phyloP scores from a whole-genome alignment of 1,140 invertebrate genomes.

The Scaptomyza hsui region DNA sequence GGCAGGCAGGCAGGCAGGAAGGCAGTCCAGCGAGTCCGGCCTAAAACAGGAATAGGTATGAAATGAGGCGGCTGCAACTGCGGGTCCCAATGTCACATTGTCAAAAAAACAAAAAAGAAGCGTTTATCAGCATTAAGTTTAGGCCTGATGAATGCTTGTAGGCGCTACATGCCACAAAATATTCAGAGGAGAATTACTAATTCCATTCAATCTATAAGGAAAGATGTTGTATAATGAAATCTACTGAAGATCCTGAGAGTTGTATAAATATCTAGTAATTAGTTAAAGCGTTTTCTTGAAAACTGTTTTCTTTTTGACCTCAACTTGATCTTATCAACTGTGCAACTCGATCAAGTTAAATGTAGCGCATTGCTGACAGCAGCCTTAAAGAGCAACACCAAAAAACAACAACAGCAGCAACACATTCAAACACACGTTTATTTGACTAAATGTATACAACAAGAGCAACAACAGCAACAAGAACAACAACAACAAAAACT shows the following conservation, averaged over 20 bases:
- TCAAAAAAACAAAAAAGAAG: background rate
- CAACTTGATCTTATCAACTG: conserved; percentile 7
- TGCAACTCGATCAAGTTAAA: conserved; percentile 12
- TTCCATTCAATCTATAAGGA: no score
- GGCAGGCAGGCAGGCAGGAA: background rate
- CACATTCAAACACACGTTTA: conserved; percentile 39
- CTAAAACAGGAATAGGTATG: background rate
- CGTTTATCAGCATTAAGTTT: no score
- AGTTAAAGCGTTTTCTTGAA: no score
- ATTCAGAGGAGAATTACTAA: no score
- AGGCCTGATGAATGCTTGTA: background rate
- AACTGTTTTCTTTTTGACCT: background rate
- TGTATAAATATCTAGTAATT: no score
- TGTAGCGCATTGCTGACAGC: background rate
- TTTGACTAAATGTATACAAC: conserved; percentile 54
- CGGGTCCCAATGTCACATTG: conserved; percentile 23
- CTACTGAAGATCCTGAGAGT: no score
- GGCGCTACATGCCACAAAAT: background rate
- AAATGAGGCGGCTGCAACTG: conserved; percentile 8
- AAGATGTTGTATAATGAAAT: no score
- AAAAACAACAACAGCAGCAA: conserved; percentile 16
- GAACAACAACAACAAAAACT: conserved; percentile 39
- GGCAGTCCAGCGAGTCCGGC: background rate
- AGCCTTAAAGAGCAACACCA: conserved; percentile 12
- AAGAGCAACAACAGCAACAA: conserved; percentile 10